A percentile compares a stretch with the other conserved stretches of the same genome.
Conservation (phyloP, 2,888 invertebrate genomes). For the Thumatha senex region DNA sequence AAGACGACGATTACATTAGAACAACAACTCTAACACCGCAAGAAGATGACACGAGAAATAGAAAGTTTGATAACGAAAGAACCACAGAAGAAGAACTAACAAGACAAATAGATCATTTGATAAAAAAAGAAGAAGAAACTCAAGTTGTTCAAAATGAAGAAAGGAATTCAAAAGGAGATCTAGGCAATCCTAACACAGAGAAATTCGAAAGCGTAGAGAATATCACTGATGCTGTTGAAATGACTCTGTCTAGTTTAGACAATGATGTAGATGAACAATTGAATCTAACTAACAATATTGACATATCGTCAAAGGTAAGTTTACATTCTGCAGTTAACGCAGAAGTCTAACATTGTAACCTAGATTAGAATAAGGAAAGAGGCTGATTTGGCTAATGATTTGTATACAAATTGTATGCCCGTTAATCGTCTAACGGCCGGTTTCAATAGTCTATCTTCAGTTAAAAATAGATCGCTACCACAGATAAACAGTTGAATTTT, state of each 20-base stretch:
- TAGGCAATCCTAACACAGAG: background rate
- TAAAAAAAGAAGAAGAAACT: slow-evolving; percentile 1
- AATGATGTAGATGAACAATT: slow-evolving; percentile 48
- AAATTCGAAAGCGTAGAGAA: slow-evolving; percentile 18
- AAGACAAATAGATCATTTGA: background rate
- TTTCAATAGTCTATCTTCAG: too few relatives aligned
- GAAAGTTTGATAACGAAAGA: background rate
- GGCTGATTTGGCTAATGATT: background rate
- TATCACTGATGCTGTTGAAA: slow-evolving; percentile 23
- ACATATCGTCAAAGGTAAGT: slow-evolving; percentile 31
- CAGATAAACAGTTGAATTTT: too few relatives aligned
- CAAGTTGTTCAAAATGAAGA: background rate
- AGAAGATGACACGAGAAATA: slow-evolving; percentile 1
- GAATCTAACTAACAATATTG: slow-evolving; percentile 33
- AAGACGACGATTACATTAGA: slow-evolving; percentile 25
- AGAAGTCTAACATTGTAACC: background rate
- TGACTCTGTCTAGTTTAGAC: slow-evolving; percentile 38
- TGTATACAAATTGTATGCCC: background rate
- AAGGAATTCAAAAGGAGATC: background rate
- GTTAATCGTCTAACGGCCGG: background rate
- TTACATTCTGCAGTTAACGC: background rate
- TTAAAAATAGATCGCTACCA: too few relatives aligned
- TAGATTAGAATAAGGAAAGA: background rate
- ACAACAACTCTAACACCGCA: slow-evolving; percentile 19
- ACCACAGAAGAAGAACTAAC: background rate